Conservation (phyloP, 2,797 vertebrate genomes). For the Eulemur albifrons region DNA sequence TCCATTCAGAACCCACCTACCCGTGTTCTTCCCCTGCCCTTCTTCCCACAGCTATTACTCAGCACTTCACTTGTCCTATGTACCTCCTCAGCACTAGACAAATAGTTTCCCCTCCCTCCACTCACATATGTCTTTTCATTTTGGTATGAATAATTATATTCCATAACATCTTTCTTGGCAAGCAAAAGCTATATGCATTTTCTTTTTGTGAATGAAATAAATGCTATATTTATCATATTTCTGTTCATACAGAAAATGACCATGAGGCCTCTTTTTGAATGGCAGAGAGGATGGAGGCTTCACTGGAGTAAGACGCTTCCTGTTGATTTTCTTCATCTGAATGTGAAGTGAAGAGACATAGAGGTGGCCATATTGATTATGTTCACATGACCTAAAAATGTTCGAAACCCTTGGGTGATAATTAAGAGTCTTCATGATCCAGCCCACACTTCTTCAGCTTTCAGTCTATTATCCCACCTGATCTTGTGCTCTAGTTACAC, state of each 20-base stretch:
- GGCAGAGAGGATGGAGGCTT: not conserved
- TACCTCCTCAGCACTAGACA: not conserved
- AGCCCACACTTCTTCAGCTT: not conserved
- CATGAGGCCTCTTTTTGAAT: not conserved
- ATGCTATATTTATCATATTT: not conserved
- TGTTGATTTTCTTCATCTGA: not conserved
- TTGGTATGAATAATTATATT: constrained; percentile 34
- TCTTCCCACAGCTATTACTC: not conserved
- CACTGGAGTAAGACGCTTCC: not conserved
- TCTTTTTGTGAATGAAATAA: constrained; percentile 22
- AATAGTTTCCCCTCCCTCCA: not conserved
- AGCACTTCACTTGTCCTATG: not conserved
- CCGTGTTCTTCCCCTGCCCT: not conserved
- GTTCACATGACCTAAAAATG: not conserved
- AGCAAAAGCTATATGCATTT: not conserved
- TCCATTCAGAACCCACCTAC: not conserved
- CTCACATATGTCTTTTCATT: not conserved
- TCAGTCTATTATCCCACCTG: not conserved
- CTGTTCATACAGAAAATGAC: constrained; percentile 20
- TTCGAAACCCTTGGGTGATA: not conserved
- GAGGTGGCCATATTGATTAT: not conserved
- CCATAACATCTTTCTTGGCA: not conserved
- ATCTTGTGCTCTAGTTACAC: not conserved
- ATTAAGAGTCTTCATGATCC: not conserved
- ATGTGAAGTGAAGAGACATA: not conserved